Conservation (phyloP, 2,888 invertebrate genomes). For the Drosophila putrida region DNA sequence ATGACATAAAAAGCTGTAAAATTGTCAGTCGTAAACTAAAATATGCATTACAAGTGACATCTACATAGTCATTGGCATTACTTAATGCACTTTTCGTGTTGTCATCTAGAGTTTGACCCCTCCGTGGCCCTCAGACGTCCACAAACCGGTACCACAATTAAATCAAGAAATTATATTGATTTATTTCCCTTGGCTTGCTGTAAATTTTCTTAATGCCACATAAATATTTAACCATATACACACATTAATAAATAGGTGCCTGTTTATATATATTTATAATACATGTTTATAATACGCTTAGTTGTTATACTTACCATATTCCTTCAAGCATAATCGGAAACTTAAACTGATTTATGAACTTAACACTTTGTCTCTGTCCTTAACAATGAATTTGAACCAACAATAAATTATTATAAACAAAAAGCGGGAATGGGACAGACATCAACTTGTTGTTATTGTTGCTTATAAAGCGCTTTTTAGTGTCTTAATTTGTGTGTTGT, state of each 20-base stretch:
- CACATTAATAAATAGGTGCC: constrained; percentile 54
- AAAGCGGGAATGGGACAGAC: constrained; percentile 18
- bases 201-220: constrained; percentile 66
- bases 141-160: constrained; percentile 60
- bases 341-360: constrained; percentile 64
- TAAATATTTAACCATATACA: constrained; percentile 57
- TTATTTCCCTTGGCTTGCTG: constrained; percentile 49
- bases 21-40: constrained; percentile 49
- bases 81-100: constrained; percentile 71
- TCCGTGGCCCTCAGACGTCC: neutral
- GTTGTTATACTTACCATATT: constrained; percentile 40
- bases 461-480: constrained; percentile 41
- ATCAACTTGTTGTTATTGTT: constrained; percentile 26
- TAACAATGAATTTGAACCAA: constrained; percentile 24
- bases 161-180: constrained; percentile 65
- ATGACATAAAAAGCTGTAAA: constrained; percentile 26
- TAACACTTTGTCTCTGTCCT: constrained; percentile 58
- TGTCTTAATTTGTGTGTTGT: constrained; percentile 59
- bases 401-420: constrained; percentile 50
- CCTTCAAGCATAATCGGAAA: constrained; percentile 48
- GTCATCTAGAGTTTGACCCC: constrained; percentile 22
- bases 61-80: constrained; percentile 41
- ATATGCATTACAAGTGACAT: constrained; percentile 55
- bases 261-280: constrained; percentile 7
- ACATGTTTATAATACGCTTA: constrained; percentile 11